A percentile compares a stretch with the other conserved stretches of the same genome.
Evolutionary conservation across 2,797 vertebrate species (phyloP).

Genomic region (Halcyon badia): DNA sequence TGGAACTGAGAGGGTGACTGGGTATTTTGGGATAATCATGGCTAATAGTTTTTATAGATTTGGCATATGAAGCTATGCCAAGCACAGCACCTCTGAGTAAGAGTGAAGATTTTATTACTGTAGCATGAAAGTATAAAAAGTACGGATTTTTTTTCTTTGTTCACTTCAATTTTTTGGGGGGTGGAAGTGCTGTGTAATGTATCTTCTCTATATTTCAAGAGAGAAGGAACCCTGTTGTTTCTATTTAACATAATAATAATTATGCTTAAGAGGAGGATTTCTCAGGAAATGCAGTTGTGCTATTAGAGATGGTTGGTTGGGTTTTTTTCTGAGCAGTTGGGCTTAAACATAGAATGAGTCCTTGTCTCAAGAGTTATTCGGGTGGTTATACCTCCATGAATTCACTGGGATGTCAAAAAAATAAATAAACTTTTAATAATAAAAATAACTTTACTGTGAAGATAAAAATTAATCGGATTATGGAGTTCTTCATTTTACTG

Average conservation of each 20-base stretch:
- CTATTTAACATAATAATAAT: not conserved
- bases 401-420: not conserved
- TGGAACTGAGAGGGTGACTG: not conserved
- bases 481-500: not conserved
- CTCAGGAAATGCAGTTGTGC: not conserved
- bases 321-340: not conserved
- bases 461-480: not conserved
- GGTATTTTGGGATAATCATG: not conserved
- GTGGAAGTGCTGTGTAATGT: not conserved
- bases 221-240: not conserved
- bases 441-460: not conserved
- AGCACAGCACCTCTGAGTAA: not conserved
- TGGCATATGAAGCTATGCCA: not conserved
- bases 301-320: not conserved
- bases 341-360: not conserved
- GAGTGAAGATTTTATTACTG: not conserved
- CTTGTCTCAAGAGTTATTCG: not conserved
- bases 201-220: not conserved
- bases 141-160: not conserved
- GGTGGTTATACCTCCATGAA: not conserved
- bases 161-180: not conserved
- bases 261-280: not conserved
- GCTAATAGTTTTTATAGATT: not conserved
- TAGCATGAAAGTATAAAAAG: not conserved
- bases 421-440: not conserved